These are phyloP conservation scores for Tipula lateralis DNA, from an alignment of 2,888 invertebrate species.

Conservation along the genomic window DNA sequence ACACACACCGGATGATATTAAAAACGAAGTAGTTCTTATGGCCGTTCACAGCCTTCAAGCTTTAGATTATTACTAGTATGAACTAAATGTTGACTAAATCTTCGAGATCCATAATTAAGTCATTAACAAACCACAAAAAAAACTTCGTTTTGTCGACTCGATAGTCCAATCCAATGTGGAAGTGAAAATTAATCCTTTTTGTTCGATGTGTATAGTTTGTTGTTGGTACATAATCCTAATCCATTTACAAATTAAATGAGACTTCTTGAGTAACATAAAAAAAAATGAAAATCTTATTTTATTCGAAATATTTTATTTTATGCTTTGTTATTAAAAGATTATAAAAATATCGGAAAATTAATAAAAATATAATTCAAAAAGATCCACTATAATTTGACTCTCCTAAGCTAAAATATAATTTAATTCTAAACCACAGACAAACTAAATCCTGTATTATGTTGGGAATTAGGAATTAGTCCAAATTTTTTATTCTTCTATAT, in stretches of 20 bases:
- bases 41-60: no score
- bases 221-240: not conserved
- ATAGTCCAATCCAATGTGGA: no score
- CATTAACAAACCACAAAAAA: no score
- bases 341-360: not conserved
- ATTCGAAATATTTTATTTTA: not conserved
- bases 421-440: not conserved
- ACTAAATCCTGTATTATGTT: not conserved
- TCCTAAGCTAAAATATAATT: not conserved
- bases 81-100: no score
- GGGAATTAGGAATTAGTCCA: not conserved
- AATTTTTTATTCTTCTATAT: not conserved
- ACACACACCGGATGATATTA: no score
- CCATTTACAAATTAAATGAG: not conserved
- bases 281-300: not conserved
- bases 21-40: no score
- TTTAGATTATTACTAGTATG: no score
- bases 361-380: not conserved
- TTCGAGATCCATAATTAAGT: no score
- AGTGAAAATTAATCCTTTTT: no score
- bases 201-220: no score
- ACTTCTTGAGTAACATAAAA: not conserved
- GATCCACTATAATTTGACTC: not conserved
- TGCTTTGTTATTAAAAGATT: not conserved
- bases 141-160: no score